Evolutionary conservation across 30 jellyfish, hydroid and myxozoan genomes (phyloP), one percentile per base, ranked within the genome.

Genomic region (Cassiopea xamachana): DNA sequence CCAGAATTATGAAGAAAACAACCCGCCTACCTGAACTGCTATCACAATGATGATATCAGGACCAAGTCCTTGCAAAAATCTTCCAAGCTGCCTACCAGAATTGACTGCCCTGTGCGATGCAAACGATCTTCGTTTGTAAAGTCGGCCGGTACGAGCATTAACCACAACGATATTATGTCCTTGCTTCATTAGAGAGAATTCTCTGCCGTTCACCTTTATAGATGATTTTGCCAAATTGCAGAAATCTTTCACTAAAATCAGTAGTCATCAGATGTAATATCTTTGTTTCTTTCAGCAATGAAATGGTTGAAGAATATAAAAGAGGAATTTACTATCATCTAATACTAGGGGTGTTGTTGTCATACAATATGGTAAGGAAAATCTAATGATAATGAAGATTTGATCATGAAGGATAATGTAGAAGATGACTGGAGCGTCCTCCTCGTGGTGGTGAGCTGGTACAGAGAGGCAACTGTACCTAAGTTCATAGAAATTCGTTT

Each of bases 141-240:
- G 91, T 73, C 48, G n/a, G 18, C 98, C 98, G 14, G 97, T 94
- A n/a, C 71, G 19, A 2, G 78, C 93, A 50, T 86, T 69, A 39
- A 94, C 85, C 14, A 94, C 97, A 7, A 94, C 97, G 2, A 94
- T 75, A 62, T 89, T 94, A 72, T 94, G 98, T 3, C 98, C 98
- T 17, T 69, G 88, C 73, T 73, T 85, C 83, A 64, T 55, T 43
- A 48, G 87, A 9, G 97, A 67, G 81, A 83, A 94, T 68, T 94
- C 98, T 46, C 46, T 85, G n/a, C 97, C 97, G 80, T 94, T 86
- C 47, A 94, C 96, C 73, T 84, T 94, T 16, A 94, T 94, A 2
- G 98, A 94, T 6, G 98, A 80, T 77, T 49, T 82, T 18, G 98
- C 96, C 46, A 93, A 89, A 18, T 75, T 68, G 88, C 98, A 93